A percentile compares a stretch with the other conserved stretches of the same genome.
Conservation (phyloP, 1,140 invertebrate genomes). For the Pseudomyrmex pallidus region DNA sequence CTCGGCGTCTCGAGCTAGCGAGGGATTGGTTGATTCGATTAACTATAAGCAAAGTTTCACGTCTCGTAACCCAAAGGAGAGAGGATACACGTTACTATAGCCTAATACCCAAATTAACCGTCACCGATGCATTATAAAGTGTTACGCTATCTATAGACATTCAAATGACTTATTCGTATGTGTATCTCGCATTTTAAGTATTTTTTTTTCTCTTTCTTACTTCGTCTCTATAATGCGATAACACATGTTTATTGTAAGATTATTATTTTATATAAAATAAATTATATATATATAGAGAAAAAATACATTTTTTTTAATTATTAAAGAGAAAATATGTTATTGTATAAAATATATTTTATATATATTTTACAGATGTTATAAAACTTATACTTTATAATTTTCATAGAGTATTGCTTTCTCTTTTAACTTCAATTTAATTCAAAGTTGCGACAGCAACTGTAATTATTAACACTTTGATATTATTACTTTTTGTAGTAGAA, state of each 20-base stretch:
- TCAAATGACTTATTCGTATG: neutral
- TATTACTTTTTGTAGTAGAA: slow-evolving; percentile 8
- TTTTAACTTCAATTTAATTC: neutral
- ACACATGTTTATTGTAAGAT: too few species aligned
- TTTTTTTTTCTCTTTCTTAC: too few species aligned
- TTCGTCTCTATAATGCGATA: too few species aligned
- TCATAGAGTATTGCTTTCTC: too few species aligned
- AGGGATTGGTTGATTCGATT: slow-evolving; percentile 68
- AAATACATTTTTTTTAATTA: neutral
- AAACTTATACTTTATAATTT: neutral
- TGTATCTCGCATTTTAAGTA: neutral
- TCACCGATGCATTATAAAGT: slow-evolving; percentile 47
- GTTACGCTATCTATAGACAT: slow-evolving; percentile 20
- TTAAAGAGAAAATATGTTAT: neutral
- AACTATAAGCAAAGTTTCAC: slow-evolving; percentile 52
- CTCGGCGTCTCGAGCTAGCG: slow-evolving; percentile 37
- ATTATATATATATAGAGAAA: neutral
- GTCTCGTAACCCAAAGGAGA: neutral
- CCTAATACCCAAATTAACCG: slow-evolving; percentile 48
- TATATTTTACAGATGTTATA: neutral
- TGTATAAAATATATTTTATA: neutral
- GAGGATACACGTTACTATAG: slow-evolving; percentile 31
- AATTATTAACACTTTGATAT: neutral
- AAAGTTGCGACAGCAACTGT: neutral
- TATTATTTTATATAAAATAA: neutral